Conservation (phyloP, 2,797 vertebrate species). For the Aphelocoma californica region DNA sequence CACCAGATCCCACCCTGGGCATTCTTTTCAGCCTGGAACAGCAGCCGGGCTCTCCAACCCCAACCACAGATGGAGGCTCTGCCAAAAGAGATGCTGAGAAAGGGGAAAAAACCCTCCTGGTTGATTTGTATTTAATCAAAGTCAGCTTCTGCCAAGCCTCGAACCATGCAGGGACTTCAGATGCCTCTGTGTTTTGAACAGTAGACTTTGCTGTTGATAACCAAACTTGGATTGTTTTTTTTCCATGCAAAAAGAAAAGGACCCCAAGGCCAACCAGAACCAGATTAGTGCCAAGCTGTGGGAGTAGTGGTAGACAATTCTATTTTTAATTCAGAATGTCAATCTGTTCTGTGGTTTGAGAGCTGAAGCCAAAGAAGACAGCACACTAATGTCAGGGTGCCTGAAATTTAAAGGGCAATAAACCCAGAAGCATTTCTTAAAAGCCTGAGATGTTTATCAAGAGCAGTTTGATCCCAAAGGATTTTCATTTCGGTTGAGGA, state of each 20-base stretch:
- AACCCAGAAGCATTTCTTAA: neutral
- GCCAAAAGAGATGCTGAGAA: slow-evolving; percentile 55
- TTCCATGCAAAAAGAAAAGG: neutral
- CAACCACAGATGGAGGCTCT: slow-evolving; percentile 27
- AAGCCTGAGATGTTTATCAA: neutral
- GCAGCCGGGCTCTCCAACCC: neutral
- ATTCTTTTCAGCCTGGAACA: slow-evolving; percentile 30
- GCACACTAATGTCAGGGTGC: neutral
- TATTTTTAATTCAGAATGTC: neutral
- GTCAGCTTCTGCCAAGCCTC: neutral
- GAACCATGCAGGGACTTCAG: neutral
- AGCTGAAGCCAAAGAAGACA: neutral
- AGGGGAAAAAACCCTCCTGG: slow-evolving; percentile 39
- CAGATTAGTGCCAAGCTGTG: neutral
- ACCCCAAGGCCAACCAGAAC: neutral
- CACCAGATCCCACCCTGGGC: slow-evolving; percentile 54
- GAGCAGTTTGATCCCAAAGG: neutral
- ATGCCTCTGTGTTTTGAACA: neutral
- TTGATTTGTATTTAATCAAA: slow-evolving; percentile 46
- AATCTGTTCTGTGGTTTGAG: neutral
- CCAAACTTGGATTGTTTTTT: neutral
- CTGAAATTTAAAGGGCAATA: neutral
- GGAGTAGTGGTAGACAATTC: neutral
- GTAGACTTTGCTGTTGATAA: neutral
- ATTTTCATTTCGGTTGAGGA: neutral